These are phyloP conservation scores for Melanotus villosus DNA, from an alignment of 2,888 invertebrate species.

Conservation along the genomic window DNA sequence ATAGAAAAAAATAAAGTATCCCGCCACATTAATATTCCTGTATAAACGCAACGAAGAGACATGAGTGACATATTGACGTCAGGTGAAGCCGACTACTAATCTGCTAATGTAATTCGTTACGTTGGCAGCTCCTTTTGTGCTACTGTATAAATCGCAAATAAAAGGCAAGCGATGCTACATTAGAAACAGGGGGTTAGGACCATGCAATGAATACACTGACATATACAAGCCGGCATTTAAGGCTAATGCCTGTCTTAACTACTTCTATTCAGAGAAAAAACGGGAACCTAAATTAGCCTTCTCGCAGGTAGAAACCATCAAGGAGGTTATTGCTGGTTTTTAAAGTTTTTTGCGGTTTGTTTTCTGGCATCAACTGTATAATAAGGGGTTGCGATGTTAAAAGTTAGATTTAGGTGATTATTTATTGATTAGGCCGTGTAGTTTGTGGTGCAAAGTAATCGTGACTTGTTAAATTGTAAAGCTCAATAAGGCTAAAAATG, in stretches of 20 bases:
- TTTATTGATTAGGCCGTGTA: too few relatives aligned
- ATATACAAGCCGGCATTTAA: constrained; percentile 36
- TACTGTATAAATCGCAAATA: constrained; percentile 60
- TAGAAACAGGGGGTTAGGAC: constrained; percentile 57
- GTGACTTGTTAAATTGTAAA: too few relatives aligned
- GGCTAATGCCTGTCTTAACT: constrained; percentile 52
- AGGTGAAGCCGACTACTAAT: constrained; percentile 63
- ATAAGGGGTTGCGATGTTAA: not conserved
- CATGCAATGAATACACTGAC: constrained; percentile 52
- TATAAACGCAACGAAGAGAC: constrained; percentile 31
- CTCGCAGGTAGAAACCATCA: constrained; percentile 51
- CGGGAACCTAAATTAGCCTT: constrained; percentile 53
- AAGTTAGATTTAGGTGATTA: too few relatives aligned
- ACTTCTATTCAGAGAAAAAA: constrained; percentile 56
- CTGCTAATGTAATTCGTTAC: constrained; percentile 67
- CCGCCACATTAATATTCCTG: constrained; percentile 25
- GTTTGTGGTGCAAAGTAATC: too few relatives aligned
- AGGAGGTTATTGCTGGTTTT: not conserved
- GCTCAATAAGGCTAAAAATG: too few relatives aligned
- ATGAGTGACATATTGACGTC: constrained; percentile 61
- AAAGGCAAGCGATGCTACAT: constrained; percentile 60
- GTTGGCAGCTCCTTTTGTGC: constrained; percentile 63
- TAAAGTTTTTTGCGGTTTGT: constrained; percentile 2
- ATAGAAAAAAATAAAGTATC: constrained; percentile 9
- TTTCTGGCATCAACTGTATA: not conserved